These are phyloP conservation scores for Phoebastria nigripes DNA, from an alignment of 2,797 vertebrate genomes.

Conservation along the genomic window DNA sequence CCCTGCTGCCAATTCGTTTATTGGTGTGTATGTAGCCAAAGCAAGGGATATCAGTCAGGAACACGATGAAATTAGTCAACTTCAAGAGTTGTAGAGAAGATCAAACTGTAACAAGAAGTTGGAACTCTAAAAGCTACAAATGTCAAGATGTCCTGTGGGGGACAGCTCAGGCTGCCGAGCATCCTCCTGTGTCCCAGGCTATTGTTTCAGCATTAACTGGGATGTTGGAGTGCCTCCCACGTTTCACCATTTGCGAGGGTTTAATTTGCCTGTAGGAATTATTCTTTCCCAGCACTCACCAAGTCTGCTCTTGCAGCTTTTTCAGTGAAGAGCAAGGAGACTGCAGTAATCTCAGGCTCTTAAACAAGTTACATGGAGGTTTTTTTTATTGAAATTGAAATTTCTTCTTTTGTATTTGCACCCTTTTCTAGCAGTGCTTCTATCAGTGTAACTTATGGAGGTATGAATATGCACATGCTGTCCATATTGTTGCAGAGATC, in stretches of 20 bases:
- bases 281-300: background rate
- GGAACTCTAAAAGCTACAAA: background rate
- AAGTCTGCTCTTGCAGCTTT: background rate
- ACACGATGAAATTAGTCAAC: background rate
- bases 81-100: background rate
- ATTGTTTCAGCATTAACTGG: conserved; percentile 11
- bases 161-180: background rate
- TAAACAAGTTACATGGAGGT: accelerated
- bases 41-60: background rate
- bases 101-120: background rate
- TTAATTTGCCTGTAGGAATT: background rate
- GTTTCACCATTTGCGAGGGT: background rate
- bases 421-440: background rate
- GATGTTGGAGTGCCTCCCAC: background rate
- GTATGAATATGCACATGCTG: background rate
- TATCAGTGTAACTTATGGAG: background rate
- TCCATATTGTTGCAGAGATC: background rate
- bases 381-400: background rate
- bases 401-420: background rate
- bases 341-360: background rate
- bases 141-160: background rate
- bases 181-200: conserved; percentile 5
- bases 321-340: background rate
- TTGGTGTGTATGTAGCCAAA: background rate
- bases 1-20: background rate